Percentiles rank a stretch among this genome's conserved stretches.
These are phyloP conservation scores for Dryobota labecula DNA, from an alignment of 2,888 invertebrate species.

Conservation along the genomic window DNA sequence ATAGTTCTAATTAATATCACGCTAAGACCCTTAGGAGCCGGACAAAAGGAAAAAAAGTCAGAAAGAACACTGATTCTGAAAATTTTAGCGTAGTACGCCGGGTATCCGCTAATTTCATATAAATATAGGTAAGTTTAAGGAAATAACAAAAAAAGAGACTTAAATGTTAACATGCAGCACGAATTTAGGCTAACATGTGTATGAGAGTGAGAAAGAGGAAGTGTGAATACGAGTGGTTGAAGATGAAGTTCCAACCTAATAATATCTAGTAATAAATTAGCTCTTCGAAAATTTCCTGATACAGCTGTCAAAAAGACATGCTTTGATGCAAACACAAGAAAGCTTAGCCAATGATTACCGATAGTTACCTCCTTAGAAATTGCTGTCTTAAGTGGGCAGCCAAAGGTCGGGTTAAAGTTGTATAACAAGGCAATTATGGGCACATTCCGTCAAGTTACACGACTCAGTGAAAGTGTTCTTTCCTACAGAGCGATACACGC, in stretches of 20 bases:
- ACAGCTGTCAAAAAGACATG: neutral
- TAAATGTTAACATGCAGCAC: neutral
- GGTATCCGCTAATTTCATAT: too few relatives aligned
- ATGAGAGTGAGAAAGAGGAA: neutral
- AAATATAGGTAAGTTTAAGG: too few relatives aligned
- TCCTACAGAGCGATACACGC: conserved; percentile 35
- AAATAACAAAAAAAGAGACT: neutral
- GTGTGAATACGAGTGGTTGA: neutral
- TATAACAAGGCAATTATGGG: conserved; percentile 29
- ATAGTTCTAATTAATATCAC: too few relatives aligned
- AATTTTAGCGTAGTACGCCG: too few relatives aligned
- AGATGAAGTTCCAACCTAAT: neutral
- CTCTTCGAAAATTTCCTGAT: neutral
- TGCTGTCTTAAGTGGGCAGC: neutral
- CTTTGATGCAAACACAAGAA: neutral
- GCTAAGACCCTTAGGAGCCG: too few relatives aligned
- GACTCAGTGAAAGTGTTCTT: conserved; percentile 46
- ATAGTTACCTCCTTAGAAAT: conserved; percentile 33
- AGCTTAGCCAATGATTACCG: neutral
- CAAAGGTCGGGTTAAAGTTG: conserved; percentile 41
- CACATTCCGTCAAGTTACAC: conserved; percentile 37
- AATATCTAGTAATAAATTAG: neutral
- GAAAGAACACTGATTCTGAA: too few relatives aligned
- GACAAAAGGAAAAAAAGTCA: too few relatives aligned
- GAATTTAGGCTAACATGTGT: neutral